These are phyloP conservation scores for Drosophila kohkoa DNA, from an alignment of 1,140 invertebrate genomes.

Conservation along the genomic window DNA sequence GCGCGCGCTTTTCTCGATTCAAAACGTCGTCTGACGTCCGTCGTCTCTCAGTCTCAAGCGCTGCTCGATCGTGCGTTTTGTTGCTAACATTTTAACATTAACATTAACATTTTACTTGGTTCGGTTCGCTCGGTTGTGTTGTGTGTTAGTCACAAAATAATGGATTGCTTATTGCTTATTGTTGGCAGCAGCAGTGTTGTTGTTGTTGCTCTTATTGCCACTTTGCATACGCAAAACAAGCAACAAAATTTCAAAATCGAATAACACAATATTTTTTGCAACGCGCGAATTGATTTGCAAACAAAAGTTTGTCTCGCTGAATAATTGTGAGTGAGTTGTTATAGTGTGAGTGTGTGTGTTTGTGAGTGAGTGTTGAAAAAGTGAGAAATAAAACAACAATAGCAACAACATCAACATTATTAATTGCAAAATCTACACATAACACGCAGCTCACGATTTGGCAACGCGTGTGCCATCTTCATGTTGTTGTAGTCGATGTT, in stretches of 20 bases:
- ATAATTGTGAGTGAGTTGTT: slow-evolving; percentile 37
- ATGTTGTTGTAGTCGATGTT: not conserved
- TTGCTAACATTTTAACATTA: slow-evolving; percentile 54
- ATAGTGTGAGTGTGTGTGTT: slow-evolving; percentile 30
- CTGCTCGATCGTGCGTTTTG: slow-evolving; percentile 54
- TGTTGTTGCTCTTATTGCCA: slow-evolving; percentile 23
- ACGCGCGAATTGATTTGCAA: slow-evolving; percentile 74
- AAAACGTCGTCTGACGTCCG: slow-evolving; percentile 22
- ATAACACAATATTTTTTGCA: slow-evolving; percentile 60
- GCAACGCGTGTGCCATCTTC: slow-evolving; percentile 26
- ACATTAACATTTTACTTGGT: slow-evolving; percentile 40
- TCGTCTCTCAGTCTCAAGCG: slow-evolving; percentile 37
- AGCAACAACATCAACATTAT: slow-evolving; percentile 30
- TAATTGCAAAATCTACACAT: slow-evolving; percentile 56
- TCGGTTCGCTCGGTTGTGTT: slow-evolving; percentile 20
- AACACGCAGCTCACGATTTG: slow-evolving; percentile 44
- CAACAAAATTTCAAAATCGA: slow-evolving; percentile 64
- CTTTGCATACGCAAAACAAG: slow-evolving; percentile 50
- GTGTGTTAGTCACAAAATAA: slow-evolving; percentile 25
- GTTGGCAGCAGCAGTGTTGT: slow-evolving; percentile 3
- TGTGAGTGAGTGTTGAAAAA: slow-evolving; percentile 45
- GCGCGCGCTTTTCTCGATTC: slow-evolving; percentile 40
- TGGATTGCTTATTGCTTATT: slow-evolving; percentile 39
- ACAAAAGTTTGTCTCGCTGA: slow-evolving; percentile 47
- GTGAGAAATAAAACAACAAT: slow-evolving; percentile 34